phyloP scores from a whole-genome alignment of 1,140 invertebrate species.

The Pristionchus pacificus region DNA sequence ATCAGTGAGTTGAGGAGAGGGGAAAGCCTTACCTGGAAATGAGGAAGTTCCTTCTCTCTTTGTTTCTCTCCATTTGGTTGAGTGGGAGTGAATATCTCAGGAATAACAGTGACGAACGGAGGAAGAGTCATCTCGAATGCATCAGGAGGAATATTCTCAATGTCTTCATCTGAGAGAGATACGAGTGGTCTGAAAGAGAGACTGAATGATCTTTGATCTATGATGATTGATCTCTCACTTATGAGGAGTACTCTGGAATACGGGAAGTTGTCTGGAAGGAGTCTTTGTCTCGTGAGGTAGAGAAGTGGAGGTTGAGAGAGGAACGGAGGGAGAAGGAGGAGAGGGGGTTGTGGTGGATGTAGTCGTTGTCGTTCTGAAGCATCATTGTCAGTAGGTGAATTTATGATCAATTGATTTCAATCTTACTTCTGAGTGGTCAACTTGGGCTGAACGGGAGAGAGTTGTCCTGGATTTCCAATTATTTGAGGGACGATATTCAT shows the following conservation, averaged over 20 bases:
- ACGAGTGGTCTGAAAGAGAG: conserved; percentile 32
- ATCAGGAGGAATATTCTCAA: conserved; percentile 49
- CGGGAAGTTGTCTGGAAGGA: too few relatives aligned
- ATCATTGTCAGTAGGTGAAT: too few relatives aligned
- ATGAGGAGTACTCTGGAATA: too few relatives aligned
- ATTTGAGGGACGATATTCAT: too few relatives aligned
- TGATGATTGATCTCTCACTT: too few relatives aligned
- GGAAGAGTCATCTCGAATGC: conserved; percentile 48
- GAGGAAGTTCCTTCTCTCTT: background rate
- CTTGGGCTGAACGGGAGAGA: too few relatives aligned
- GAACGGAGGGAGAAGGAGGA: background rate
- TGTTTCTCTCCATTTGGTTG: background rate
- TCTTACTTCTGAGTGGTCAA: too few relatives aligned
- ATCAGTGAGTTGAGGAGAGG: too few relatives aligned
- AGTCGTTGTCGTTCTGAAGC: too few relatives aligned
- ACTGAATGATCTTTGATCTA: conserved; percentile 16
- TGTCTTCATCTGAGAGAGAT: conserved; percentile 37
- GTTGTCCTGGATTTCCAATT: too few relatives aligned
- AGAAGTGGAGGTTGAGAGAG: background rate
- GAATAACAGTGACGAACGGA: conserved; percentile 42
- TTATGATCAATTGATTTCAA: too few relatives aligned
- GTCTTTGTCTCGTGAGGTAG: background rate
- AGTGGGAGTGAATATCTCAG: conserved; percentile 14
- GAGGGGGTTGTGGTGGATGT: background rate
- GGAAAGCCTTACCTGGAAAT: background rate